Percentiles rank a stretch among this genome's conserved stretches.
Conservation (phyloP, 2,888 invertebrate species). For the Teleiodes luculella region DNA sequence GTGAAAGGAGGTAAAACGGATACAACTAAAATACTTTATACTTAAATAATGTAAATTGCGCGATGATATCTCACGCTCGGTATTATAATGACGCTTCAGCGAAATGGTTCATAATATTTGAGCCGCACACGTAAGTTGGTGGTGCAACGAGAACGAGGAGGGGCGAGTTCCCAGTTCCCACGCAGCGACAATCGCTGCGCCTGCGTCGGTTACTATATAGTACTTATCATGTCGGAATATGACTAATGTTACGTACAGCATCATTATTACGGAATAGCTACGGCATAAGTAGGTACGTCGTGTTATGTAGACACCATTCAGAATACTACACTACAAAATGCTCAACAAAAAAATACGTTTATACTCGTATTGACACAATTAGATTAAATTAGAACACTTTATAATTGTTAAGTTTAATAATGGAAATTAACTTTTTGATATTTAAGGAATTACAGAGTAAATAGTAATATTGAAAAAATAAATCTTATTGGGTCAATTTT, state of each 20-base stretch:
- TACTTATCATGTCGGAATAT: slow-evolving; percentile 34
- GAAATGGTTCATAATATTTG: slow-evolving; percentile 14
- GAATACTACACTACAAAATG: not conserved
- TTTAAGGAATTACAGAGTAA: too few species aligned
- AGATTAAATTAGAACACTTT: too few species aligned
- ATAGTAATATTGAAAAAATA: too few species aligned
- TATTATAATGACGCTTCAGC: slow-evolving; percentile 10
- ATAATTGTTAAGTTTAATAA: too few species aligned
- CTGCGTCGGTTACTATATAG: slow-evolving; percentile 22
- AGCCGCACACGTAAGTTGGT: slow-evolving; percentile 11
- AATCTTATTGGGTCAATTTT: not conserved
- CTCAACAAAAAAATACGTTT: too few species aligned
- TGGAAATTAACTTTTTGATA: too few species aligned
- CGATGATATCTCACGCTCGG: not conserved
- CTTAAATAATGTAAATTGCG: slow-evolving; percentile 2
- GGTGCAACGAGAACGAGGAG: slow-evolving; percentile 15
- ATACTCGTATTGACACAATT: too few species aligned
- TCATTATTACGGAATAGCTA: slow-evolving; percentile 31
- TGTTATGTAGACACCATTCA: slow-evolving; percentile 23
- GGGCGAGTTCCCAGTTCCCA: slow-evolving; percentile 33
- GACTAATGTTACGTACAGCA: slow-evolving; percentile 36
- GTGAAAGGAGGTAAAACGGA: not conserved
- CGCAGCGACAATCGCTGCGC: slow-evolving; percentile 28
- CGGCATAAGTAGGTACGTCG: slow-evolving; percentile 16
- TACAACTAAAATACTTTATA: slow-evolving; percentile 1